phyloP scores from a whole-genome alignment of 2,888 invertebrate species.

The Bedellia somnulentella region DNA sequence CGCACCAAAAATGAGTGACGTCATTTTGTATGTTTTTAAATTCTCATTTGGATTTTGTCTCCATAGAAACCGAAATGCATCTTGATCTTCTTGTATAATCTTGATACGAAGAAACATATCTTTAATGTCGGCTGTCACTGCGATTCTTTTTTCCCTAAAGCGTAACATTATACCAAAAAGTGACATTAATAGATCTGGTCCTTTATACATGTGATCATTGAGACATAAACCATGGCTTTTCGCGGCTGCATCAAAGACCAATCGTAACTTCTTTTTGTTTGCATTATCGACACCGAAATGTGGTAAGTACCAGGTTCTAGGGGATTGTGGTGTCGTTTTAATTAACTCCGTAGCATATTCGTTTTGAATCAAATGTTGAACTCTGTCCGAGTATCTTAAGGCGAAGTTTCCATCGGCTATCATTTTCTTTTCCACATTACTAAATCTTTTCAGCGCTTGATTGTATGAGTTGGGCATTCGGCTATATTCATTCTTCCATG shows the following conservation, averaged over 20 bases:
- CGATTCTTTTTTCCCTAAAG: slow-evolving; percentile 18
- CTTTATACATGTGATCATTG: slow-evolving; percentile 17
- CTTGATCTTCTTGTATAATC: slow-evolving; percentile 14
- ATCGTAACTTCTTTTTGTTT: slow-evolving; percentile 10
- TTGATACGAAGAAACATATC: slow-evolving; percentile 16
- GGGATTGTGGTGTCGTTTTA: background rate
- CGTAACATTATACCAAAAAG: slow-evolving; percentile 18
- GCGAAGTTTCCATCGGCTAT: background rate
- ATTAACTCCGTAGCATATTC: slow-evolving; percentile 3
- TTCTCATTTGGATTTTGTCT: slow-evolving; percentile 7
- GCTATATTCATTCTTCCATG: slow-evolving; percentile 3
- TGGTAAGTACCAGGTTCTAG: slow-evolving; percentile 2
- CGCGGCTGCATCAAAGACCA: slow-evolving; percentile 21
- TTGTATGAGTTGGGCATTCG: slow-evolving; percentile 2
- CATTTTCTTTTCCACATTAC: background rate
- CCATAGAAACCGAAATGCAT: slow-evolving; percentile 17
- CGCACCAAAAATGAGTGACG: no score
- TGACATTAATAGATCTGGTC: slow-evolving; percentile 18
- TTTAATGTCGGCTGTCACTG: slow-evolving; percentile 15
- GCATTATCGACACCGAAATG: slow-evolving; percentile 6
- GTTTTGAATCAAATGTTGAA: slow-evolving; percentile 4
- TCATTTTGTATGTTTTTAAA: slow-evolving; percentile 12
- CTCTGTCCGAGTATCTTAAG: background rate
- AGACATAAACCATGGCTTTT: slow-evolving; percentile 13
- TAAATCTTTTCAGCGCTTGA: background rate